Conservation (phyloP, 2,113 vertebrate species). For the Neolamprologus devosi region DNA sequence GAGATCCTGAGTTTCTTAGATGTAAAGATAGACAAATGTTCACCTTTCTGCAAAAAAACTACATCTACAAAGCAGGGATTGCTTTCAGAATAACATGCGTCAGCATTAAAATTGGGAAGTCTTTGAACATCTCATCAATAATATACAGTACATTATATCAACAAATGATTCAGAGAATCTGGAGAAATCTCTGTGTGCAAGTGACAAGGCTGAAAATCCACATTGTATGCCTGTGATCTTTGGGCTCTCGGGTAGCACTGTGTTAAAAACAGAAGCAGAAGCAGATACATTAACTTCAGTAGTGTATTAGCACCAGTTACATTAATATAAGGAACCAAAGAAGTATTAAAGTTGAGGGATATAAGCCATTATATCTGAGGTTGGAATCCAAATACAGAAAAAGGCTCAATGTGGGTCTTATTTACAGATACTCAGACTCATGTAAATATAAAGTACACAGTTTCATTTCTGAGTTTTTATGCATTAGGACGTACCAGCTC, state of each 20-base stretch:
- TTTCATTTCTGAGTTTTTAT: not conserved
- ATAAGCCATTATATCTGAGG: not conserved
- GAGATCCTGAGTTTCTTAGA: not conserved
- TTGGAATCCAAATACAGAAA: not conserved
- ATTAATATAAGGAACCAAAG: not conserved
- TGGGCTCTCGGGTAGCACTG: not conserved
- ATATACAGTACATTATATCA: not conserved
- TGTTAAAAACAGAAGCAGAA: not conserved
- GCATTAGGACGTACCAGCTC: not conserved
- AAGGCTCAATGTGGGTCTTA: not conserved
- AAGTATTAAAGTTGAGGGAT: not conserved
- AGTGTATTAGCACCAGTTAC: not conserved
- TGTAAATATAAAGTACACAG: not conserved
- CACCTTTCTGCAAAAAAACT: not conserved
- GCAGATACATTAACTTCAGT: not conserved
- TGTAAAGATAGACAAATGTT: accelerated
- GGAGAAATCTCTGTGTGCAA: not conserved
- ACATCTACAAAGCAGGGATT: accelerated
- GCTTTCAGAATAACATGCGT: not conserved
- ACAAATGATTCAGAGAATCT: accelerated
- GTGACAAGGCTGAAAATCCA: not conserved
- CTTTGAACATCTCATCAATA: not conserved
- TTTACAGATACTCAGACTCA: not conserved
- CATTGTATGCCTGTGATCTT: not conserved
- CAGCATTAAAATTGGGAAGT: not conserved